Evolutionary conservation across 2,113 vertebrate species (phyloP).

Genomic region (Promerops cafer): DNA sequence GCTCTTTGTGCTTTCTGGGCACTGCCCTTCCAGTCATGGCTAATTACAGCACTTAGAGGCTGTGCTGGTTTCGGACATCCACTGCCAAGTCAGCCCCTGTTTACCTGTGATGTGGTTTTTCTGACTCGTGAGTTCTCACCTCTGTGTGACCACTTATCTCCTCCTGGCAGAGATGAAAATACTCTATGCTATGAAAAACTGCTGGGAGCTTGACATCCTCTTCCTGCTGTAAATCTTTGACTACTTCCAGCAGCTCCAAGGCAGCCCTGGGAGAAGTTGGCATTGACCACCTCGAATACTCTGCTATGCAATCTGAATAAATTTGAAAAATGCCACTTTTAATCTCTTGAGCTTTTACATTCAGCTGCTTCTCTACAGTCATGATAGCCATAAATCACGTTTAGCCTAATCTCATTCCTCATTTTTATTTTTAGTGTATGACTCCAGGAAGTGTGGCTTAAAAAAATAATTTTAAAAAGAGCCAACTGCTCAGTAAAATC

Average conservation of each 20-base stretch:
- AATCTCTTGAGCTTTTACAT: background rate
- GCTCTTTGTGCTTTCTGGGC: background rate
- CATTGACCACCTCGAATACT: background rate
- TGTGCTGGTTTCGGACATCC: background rate
- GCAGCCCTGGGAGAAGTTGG: background rate
- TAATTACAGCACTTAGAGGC: background rate
- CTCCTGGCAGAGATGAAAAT: background rate
- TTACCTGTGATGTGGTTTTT: background rate
- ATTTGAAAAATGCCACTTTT: background rate
- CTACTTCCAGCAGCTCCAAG: background rate
- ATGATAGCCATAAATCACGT: background rate
- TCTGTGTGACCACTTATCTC: background rate
- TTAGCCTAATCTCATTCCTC: background rate
- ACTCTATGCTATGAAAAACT: background rate
- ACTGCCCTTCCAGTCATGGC: background rate
- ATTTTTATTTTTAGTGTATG: slow-evolving; percentile 17
- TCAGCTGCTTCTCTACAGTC: background rate
- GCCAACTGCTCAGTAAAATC: background rate
- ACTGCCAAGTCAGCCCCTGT: background rate
- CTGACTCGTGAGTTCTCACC: background rate
- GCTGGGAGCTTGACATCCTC: background rate
- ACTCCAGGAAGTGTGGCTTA: background rate
- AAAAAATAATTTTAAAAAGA: background rate
- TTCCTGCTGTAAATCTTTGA: background rate
- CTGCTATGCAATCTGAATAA: background rate